These are phyloP conservation scores for Ctenoplectra terminalis DNA, from an alignment of 1,140 invertebrate genomes.

Conservation along the genomic window DNA sequence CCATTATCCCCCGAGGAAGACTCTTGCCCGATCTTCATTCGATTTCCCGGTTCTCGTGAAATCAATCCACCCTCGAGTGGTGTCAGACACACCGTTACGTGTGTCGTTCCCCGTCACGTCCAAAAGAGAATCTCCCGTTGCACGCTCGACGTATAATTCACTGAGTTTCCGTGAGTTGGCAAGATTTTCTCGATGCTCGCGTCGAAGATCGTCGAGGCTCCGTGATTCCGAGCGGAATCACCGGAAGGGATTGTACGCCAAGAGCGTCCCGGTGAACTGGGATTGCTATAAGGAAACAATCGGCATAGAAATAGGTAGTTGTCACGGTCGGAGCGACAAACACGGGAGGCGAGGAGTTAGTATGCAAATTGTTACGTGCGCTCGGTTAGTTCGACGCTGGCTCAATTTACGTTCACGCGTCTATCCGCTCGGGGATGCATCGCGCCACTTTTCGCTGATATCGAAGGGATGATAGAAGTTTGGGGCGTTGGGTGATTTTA, in stretches of 20 bases:
- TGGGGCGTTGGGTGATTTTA: background rate
- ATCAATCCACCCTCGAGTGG: background rate
- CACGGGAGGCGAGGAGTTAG: conserved; percentile 50
- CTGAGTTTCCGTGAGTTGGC: conserved; percentile 1
- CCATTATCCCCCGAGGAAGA: too few relatives aligned
- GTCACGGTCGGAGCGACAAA: conserved; percentile 48
- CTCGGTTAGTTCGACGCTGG: conserved; percentile 46
- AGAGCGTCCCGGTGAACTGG: conserved; percentile 5
- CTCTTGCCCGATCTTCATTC: background rate
- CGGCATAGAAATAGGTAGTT: conserved; percentile 74
- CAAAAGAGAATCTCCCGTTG: conserved; percentile 9
- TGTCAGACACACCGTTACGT: background rate
- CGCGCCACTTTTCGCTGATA: background rate
- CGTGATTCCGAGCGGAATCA: conserved; percentile 1
- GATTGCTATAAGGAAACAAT: conserved; percentile 71
- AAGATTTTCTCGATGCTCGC: background rate
- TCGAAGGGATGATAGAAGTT: background rate
- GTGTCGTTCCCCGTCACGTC: background rate
- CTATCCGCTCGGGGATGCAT: background rate
- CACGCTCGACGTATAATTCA: conserved; percentile 33
- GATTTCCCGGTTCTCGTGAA: background rate
- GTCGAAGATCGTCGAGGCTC: background rate
- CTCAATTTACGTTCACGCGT: conserved; percentile 27
- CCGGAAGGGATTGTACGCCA: conserved; percentile 21
- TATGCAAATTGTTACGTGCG: conserved; percentile 64